Conservation (phyloP, 2,888 invertebrate species). For the Andrena dorsata region DNA sequence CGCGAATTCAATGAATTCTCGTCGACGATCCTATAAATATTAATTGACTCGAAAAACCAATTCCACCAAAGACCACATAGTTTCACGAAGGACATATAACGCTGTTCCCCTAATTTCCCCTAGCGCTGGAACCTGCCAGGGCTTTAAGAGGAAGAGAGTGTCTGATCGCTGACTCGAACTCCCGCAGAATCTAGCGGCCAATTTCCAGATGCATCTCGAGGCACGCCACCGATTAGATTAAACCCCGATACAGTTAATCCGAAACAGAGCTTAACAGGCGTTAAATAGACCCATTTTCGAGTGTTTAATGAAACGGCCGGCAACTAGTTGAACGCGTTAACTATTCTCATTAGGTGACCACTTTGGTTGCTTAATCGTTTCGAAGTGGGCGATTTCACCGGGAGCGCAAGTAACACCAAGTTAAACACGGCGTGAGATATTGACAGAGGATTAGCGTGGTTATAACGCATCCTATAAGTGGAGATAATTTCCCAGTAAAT, state of each 20-base stretch:
- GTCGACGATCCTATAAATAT: too few relatives aligned
- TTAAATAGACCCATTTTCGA: slow-evolving; percentile 48
- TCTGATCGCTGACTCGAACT: neutral
- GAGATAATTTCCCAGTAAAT: slow-evolving; percentile 19
- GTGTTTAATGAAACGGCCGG: slow-evolving; percentile 56
- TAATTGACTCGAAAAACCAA: too few relatives aligned
- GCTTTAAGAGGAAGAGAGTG: neutral
- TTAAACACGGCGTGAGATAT: slow-evolving; percentile 30
- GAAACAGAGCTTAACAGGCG: slow-evolving; percentile 36
- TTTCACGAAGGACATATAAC: too few relatives aligned
- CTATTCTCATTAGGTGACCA: slow-evolving; percentile 58
- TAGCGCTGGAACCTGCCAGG: too few relatives aligned
- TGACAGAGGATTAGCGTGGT: slow-evolving; percentile 47
- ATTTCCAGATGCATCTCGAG: slow-evolving; percentile 11
- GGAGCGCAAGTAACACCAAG: slow-evolving; percentile 33
- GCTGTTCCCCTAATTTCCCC: too few relatives aligned
- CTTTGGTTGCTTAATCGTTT: slow-evolving; percentile 58
- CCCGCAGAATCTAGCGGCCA: slow-evolving; percentile 2
- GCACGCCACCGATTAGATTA: slow-evolving; percentile 44
- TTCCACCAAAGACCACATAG: too few relatives aligned
- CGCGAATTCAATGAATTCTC: too few relatives aligned
- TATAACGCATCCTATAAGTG: slow-evolving; percentile 34
- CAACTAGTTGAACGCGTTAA: slow-evolving; percentile 54
- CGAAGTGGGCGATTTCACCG: slow-evolving; percentile 33
- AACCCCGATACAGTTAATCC: slow-evolving; percentile 43